Conservation (phyloP, 2,113 vertebrate species). For the Ovis aries region DNA sequence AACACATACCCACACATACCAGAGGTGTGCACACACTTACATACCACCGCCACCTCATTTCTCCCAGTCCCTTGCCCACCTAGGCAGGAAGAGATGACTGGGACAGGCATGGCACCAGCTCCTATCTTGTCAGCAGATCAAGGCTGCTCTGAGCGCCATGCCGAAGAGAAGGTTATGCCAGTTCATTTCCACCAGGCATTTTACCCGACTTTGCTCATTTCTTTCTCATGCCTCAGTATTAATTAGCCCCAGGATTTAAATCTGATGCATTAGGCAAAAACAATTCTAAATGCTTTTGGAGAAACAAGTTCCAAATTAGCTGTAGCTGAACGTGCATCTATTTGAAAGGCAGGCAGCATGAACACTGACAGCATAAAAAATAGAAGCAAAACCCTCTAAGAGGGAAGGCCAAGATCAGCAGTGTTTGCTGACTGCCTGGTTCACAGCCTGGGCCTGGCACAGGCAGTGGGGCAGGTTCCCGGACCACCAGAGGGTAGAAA, state of each 20-base stretch:
- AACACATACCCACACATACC: not conserved
- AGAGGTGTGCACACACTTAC: fast-evolving
- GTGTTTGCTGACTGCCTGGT: not conserved
- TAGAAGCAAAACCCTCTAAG: not conserved
- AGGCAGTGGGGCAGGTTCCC: not conserved
- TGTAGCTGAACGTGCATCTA: conserved; percentile 50
- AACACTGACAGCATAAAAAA: conserved; percentile 19
- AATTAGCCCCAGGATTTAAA: conserved; percentile 67
- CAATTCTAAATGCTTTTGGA: conserved; percentile 69
- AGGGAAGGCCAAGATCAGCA: not conserved
- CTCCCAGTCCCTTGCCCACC: not conserved
- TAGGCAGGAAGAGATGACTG: not conserved
- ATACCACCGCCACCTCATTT: not conserved
- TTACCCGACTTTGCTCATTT: conserved; percentile 52
- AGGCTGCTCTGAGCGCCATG: not conserved
- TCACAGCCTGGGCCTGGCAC: not conserved
- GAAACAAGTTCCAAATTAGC: conserved; percentile 71
- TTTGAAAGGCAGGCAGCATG: conserved; percentile 50
- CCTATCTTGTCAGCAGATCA: not conserved
- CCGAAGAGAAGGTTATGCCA: conserved; percentile 23
- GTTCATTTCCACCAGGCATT: conserved; percentile 36
- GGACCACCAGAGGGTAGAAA: not conserved
- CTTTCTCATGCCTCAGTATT: conserved; percentile 41
- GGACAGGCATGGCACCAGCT: not conserved
- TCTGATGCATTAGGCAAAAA: conserved; percentile 69